Conservation (phyloP, 2,888 invertebrate genomes). For the Alentia gelatinosa region DNA sequence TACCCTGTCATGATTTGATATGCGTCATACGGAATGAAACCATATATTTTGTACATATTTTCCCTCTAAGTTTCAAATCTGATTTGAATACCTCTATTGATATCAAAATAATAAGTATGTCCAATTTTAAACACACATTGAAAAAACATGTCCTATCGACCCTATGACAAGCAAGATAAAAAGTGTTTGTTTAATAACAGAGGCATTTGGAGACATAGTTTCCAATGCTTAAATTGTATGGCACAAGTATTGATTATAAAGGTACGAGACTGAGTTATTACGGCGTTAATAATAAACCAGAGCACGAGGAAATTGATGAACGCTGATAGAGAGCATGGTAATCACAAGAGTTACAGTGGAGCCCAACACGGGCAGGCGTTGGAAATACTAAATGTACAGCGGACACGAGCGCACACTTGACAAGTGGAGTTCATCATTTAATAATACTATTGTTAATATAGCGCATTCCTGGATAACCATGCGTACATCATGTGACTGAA, state of each 20-base stretch:
- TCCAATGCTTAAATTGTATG: conserved; percentile 10
- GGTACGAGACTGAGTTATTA: background rate
- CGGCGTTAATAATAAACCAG: background rate
- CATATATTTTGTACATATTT: conserved; percentile 5
- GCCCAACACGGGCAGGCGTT: background rate
- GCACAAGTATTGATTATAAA: conserved; percentile 38
- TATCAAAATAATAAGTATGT: conserved; percentile 23
- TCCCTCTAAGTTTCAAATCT: background rate
- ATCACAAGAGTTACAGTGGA: background rate
- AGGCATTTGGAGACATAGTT: background rate
- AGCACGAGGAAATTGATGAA: conserved; percentile 8
- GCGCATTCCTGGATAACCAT: conserved; percentile 25
- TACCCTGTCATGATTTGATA: conserved; percentile 33
- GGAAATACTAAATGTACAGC: conserved; percentile 21
- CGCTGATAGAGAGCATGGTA: conserved; percentile 15
- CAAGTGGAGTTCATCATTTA: background rate
- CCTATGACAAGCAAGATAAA: conserved; percentile 16
- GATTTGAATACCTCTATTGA: background rate
- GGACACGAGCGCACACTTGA: background rate
- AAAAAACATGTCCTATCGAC: background rate
- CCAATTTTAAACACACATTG: background rate
- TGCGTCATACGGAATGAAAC: conserved; percentile 4
- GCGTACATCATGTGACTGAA: conserved; percentile 27
- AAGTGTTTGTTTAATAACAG: background rate
- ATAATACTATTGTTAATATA: conserved; percentile 45